Base-by-base conservation (phyloP, 2,113 vertebrate species). In the Suncus etruscus region DNA sequence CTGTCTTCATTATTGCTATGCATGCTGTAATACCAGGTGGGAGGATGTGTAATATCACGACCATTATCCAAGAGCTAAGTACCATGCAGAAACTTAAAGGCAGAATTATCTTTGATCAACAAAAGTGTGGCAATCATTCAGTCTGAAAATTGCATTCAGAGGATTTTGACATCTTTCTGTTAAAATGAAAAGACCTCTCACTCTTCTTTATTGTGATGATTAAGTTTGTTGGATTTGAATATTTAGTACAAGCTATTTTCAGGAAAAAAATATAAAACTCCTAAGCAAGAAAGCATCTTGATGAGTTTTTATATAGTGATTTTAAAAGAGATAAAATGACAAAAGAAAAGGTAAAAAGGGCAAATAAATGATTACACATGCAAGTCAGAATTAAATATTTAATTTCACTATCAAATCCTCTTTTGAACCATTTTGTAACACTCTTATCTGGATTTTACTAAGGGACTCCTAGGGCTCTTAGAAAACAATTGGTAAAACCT, bases 1-100 rank as follows among this genome's bases (percentile, higher is more conserved):
- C 97, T 97, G 96, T 98, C 98, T 99, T 99, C 97, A 98, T 98
- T 98, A 98, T 93, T 95, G 93, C 92, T 91, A 9, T 87, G 91
- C 76, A 87, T 87, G 70, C 66, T 96, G 95, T 96, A 96, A 94
- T 93, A 91, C 90, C 92, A 94, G 91, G 95, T 95, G 70, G 93
- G 91, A 97, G 92, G 61, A 93, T 70, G 61, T 83, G 77, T 84
- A 94, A 94, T 89, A 92, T 81, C 31, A 96, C 95, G 94, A 86
- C 87, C 73, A 86, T 83, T 96, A 74, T 83, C 75, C 0, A 14
- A 97, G 92, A 95, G 94, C 91, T 97, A 97, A 96, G 80, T 94
- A 91, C 66, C 83, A 83, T 75, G 82, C 45, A 96, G 94, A 96
- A 95, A 91, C 77, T 93, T 94, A 95, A 94, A 93, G 70, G 63